Base-by-base conservation (phyloP, 2,113 vertebrate genomes). In the sheep (Ovis aries) region DNA sequence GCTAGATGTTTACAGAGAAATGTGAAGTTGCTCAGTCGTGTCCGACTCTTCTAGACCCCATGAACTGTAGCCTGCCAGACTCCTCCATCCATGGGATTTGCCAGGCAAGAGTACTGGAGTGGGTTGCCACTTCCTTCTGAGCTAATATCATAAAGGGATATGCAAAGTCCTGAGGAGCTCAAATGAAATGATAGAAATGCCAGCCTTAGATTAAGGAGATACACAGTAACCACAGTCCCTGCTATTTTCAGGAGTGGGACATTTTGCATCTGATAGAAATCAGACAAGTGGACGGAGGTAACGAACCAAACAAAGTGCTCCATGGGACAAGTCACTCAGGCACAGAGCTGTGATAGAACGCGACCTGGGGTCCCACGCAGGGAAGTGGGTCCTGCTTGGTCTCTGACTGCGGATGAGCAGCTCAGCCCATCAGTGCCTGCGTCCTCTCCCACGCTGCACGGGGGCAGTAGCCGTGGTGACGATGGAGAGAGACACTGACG, bases 41-140 rank as follows among this genome's bases (percentile, higher is more conserved):
- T 23, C 67, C 0, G 5, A 36, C n/a, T 71, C 19, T 71, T 71
- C 0, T 0, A 0, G 19, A 23, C n/a, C 67, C 67, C n/a, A 12
- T 23, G 33, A 9, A 36, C n/a, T 71, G 5, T 11, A 71, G 64
- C n/a, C 19, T 5, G 4, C 19, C 64, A 71, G 67, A 2, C 67
- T 23, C 67, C n/a, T 71, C 19, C n/a, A 23, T 36, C n/a, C 19
- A 6, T 36, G n/a, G 67, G 19, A 71, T 71, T 36, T 36, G 23
- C 67, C n/a, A 71, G n/a, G 67, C 19, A 36, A 23, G 67, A 36
- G 10, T 12, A 23, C n/a, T 71, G n/a, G n/a, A 36, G 19, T 36
- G 9, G 67, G n/a, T 0, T 23, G 19, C 67, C n/a, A 6, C 5
- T 71, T 11, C 67, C 19, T 71, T 71, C 71, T 43, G 11, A 74